Evolutionary conservation across 37 sponge, comb jelly and placozoan species (phyloP).

Genomic region (Agelas oroides): DNA sequence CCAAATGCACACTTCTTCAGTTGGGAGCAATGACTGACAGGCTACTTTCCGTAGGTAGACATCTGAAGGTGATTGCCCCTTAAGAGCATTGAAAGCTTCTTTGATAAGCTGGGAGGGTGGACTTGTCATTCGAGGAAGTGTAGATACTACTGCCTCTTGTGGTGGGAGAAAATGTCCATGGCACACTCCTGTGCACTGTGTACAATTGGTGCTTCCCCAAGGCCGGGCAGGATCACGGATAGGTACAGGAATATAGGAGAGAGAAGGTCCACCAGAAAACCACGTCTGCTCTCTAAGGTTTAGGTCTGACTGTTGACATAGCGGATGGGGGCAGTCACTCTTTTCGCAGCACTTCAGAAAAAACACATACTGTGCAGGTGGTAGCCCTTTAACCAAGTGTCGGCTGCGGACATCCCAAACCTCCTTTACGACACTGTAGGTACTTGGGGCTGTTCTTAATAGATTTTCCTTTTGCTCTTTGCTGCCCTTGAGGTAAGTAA

Average conservation of each 20-base stretch:
- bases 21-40: too few species aligned
- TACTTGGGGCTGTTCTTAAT: not conserved
- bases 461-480: not conserved
- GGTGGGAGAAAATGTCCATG: not conserved
- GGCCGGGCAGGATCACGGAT: too few species aligned
- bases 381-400: slow-evolving; percentile 6
- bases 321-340: not conserved
- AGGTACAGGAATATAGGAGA: not conserved
- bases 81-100: too few species aligned
- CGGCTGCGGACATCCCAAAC: not conserved
- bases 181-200: not conserved
- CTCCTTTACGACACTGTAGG: slow-evolving; percentile 12
- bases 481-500: too few species aligned
- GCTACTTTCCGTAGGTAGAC: too few species aligned
- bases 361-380: slow-evolving; percentile 9
- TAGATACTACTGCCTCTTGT: not conserved
- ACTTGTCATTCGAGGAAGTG: too few species aligned
- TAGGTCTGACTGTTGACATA: not conserved
- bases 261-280: not conserved
- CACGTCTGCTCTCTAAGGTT: not conserved
- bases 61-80: too few species aligned
- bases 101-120: too few species aligned
- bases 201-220: not conserved
- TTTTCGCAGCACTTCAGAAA: slow-evolving; percentile 3
- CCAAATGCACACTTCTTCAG: too few species aligned